Evolutionary conservation across 30 jellyfish, hydroid and myxozoan species (phyloP).

Genomic region (Pelagia noctiluca): DNA sequence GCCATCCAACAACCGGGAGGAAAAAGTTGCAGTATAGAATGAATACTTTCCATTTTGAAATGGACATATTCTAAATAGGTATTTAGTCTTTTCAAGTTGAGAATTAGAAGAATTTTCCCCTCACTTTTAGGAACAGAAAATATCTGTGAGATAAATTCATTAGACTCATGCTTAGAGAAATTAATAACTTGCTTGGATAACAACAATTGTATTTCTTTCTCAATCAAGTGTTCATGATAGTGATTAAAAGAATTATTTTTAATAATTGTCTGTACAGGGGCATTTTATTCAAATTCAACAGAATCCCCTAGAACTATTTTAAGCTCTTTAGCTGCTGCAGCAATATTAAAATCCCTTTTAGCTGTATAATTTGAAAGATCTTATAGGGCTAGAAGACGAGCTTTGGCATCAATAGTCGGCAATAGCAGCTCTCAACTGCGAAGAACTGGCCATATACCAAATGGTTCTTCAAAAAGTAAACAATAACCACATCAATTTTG

Average conservation of each 20-base stretch:
- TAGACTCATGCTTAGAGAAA: background rate
- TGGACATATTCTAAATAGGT: background rate
- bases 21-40: constrained; percentile 2
- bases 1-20: constrained; percentile 18
- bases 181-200: background rate
- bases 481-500: too few species aligned
- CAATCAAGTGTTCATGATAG: background rate
- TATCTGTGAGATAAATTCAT: constrained; percentile 8
- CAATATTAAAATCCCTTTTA: too few species aligned
- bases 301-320: background rate
- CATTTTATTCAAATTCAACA: background rate
- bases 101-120: background rate
- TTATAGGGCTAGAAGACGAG: too few species aligned
- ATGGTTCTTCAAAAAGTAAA: too few species aligned
- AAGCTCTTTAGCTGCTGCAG: too few species aligned
- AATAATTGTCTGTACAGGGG: background rate
- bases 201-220: background rate
- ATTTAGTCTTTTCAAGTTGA: background rate
- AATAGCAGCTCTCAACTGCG: too few species aligned
- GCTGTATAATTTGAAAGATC: too few species aligned
- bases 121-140: constrained; percentile 19
- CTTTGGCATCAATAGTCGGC: too few species aligned
- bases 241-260: background rate
- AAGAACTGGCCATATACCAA: too few species aligned
- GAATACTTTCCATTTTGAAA: too few species aligned